Base-by-base conservation (phyloP, 2,797 vertebrate genomes). In the Tympanoctomys barrerae region DNA sequence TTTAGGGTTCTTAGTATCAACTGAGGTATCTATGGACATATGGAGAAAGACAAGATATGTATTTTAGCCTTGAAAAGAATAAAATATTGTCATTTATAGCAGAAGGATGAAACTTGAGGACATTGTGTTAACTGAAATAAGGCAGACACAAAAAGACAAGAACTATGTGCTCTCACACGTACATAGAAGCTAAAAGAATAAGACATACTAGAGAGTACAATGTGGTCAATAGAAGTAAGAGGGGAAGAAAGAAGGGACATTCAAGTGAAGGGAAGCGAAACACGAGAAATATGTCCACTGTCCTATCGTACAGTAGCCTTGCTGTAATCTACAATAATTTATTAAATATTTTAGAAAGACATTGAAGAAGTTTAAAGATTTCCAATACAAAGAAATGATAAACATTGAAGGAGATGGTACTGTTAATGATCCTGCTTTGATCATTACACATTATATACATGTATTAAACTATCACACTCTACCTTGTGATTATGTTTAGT, bases 1-100 rank as follows among this genome's bases (percentile, higher is more conserved):
- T 33, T 91, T 39, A 92, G n/a, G 42, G 92, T 95, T 94, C 18
- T 86, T 87, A 10, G 24, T 61, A 70, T 61, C 24, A 61, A 46
- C 2, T 6, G 46, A 85, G 61, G 33, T 49, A 26, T 57, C 54
- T 28, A 61, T 22, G 59, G 52, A 28, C 46, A 19, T 10, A 28
- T 31, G 12, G 33, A 39, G 68, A 52, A 78, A 78, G 22, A 77
- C 68, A 78, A n/a, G 10, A n/a, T n/a, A 33, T 16, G 33, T 16
- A 68, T 36, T 42, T 28, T 33, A 79, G 19, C 19, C 33, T 61
- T 22, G 39, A 36, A 82, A 70, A 13, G 39, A 59, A 61, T 59
- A 39, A 78, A 77, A 85, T 28, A 4, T 33, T 90, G 42, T 52
- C 39, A 70, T 39, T 16, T 70, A 12, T 78, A 57, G 52, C 5